Evolutionary conservation across 1,140 invertebrate species (phyloP).

Genomic region (Druon quercuslanigerum): DNA sequence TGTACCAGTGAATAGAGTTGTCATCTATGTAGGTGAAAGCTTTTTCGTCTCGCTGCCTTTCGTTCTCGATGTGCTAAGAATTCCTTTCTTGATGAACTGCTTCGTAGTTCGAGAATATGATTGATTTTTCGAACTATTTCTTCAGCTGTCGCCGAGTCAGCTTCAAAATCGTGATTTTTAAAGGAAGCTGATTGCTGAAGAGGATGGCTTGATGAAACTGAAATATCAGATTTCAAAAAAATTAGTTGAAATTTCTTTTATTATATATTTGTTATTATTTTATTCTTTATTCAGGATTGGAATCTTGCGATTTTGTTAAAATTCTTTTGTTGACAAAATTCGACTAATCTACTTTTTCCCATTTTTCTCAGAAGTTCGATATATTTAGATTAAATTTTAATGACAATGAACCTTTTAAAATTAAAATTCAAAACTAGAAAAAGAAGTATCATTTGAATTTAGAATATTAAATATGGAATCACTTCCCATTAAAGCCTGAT

Average conservation of each 20-base stretch:
- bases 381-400: too few species aligned
- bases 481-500: too few species aligned
- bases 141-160: slow-evolving; percentile 83
- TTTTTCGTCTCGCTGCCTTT: slow-evolving; percentile 78
- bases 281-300: too few species aligned
- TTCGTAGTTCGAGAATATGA: slow-evolving; percentile 88
- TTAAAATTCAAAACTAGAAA: too few species aligned
- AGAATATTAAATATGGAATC: too few species aligned
- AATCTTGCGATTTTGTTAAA: too few species aligned
- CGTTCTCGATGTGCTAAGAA: slow-evolving; percentile 80
- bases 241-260: slow-evolving; percentile 26
- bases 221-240: slow-evolving; percentile 48
- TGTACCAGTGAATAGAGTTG: slow-evolving; percentile 50
- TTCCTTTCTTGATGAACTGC: slow-evolving; percentile 86
- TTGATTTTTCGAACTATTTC: slow-evolving; percentile 93
- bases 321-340: too few species aligned
- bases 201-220: slow-evolving; percentile 68
- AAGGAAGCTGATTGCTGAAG: slow-evolving; percentile 78
- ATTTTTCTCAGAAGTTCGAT: too few species aligned
- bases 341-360: too few species aligned
- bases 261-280: too few species aligned
- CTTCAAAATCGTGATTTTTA: slow-evolving; percentile 92
- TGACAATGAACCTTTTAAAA: too few species aligned
- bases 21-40: slow-evolving; percentile 76
- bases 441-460: too few species aligned